Percentiles rank a stretch among this genome's conserved stretches.
These are phyloP conservation scores for Drosophila burlai DNA, from an alignment of 1,140 invertebrate genomes.

Conservation along the genomic window DNA sequence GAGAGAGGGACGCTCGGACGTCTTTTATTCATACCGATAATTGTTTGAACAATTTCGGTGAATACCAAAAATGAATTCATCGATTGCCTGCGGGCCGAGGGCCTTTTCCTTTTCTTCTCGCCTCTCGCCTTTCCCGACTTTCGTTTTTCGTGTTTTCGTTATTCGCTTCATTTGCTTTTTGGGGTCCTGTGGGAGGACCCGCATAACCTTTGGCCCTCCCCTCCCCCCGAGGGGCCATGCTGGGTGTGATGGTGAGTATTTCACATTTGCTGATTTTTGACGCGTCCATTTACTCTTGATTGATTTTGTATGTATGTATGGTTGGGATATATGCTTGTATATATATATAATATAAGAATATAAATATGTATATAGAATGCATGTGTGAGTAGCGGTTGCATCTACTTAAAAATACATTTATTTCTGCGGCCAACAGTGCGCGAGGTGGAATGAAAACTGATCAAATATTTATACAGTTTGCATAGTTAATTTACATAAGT, in stretches of 20 bases:
- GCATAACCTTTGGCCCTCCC: slow-evolving; percentile 35
- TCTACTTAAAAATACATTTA: slow-evolving; percentile 78
- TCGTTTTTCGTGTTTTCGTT: slow-evolving; percentile 10
- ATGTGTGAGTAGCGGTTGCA: slow-evolving; percentile 52
- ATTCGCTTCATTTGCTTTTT: slow-evolving; percentile 26
- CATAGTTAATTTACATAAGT: slow-evolving; percentile 77
- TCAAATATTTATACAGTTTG: slow-evolving; percentile 79
- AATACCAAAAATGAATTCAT: slow-evolving; percentile 54
- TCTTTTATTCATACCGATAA: slow-evolving; percentile 54
- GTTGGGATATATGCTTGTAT: not conserved
- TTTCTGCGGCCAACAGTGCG: slow-evolving; percentile 36
- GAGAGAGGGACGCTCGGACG: not conserved
- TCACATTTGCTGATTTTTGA: slow-evolving; percentile 79
- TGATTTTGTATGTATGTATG: slow-evolving; percentile 55
- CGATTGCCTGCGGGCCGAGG: slow-evolving; percentile 33
- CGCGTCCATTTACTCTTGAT: slow-evolving; percentile 72
- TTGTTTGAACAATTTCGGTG: slow-evolving; percentile 52
- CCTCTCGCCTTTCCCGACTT: not conserved
- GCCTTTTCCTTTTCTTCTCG: slow-evolving; percentile 29
- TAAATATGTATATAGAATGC: not conserved
- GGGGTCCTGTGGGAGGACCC: slow-evolving; percentile 33
- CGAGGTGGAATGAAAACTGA: slow-evolving; percentile 21
- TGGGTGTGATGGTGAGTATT: slow-evolving; percentile 34
- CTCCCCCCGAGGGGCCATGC: not conserved
- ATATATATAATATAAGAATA: not conserved